Evolutionary conservation across 2,888 invertebrate species (phyloP).

Genomic region (Melanostoma mellinum): DNA sequence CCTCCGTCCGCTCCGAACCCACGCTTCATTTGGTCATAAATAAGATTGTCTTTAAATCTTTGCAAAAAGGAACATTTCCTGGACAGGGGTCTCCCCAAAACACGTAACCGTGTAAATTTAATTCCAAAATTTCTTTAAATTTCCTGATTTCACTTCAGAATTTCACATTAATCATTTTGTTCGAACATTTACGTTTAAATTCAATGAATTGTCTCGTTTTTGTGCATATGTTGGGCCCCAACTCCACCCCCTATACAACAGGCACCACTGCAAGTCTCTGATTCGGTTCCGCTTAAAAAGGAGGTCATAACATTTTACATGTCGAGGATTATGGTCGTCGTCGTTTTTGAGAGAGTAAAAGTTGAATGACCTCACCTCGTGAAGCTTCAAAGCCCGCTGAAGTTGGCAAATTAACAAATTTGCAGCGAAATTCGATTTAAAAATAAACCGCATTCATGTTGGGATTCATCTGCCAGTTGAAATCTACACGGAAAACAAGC

Average conservation of each 20-base stretch:
- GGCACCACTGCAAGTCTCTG: not conserved
- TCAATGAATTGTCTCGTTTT: slow-evolving; percentile 37
- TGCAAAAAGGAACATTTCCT: slow-evolving; percentile 39
- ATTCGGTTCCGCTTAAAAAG: slow-evolving; percentile 40
- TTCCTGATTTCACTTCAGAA: slow-evolving; percentile 51
- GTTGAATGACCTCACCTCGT: slow-evolving; percentile 45
- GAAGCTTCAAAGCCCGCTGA: slow-evolving; percentile 14
- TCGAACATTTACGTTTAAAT: slow-evolving; percentile 23
- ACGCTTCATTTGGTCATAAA: slow-evolving; percentile 38
- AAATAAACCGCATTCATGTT: slow-evolving; percentile 61
- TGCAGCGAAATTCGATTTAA: slow-evolving; percentile 56
- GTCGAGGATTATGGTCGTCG: slow-evolving; percentile 47
- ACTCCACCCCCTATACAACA: slow-evolving; percentile 1
- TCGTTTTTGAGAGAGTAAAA: slow-evolving; percentile 4
- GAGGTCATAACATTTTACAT: slow-evolving; percentile 60
- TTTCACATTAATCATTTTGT: slow-evolving; percentile 65
- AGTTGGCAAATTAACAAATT: slow-evolving; percentile 64
- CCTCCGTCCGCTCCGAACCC: not conserved
- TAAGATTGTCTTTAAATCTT: slow-evolving; percentile 36
- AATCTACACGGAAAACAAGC: slow-evolving; percentile 58
- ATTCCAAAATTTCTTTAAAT: slow-evolving; percentile 34
- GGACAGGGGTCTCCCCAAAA: slow-evolving; percentile 38
- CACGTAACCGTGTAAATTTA: slow-evolving; percentile 54
- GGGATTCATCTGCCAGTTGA: slow-evolving; percentile 29
- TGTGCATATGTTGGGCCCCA: not conserved